Percentiles rank a stretch among this genome's conserved stretches.
These are phyloP conservation scores for Potamarius usumacintae DNA, from an alignment of 2,113 vertebrate genomes.

Conservation along the genomic window DNA sequence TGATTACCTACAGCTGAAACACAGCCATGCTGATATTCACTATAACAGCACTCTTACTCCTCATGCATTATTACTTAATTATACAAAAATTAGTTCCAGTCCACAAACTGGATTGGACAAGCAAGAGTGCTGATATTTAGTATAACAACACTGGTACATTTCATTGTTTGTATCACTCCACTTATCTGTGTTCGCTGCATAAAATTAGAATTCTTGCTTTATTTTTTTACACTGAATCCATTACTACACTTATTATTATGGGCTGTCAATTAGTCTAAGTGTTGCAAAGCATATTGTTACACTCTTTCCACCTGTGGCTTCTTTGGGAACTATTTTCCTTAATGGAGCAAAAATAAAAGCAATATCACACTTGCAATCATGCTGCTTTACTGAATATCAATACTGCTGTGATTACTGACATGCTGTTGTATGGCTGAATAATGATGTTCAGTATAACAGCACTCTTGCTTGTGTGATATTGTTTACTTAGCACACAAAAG, in stretches of 20 bases:
- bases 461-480: neutral
- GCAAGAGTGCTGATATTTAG: neutral
- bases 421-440: neutral
- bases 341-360: no score
- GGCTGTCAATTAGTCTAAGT: no score
- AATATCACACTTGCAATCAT: no score
- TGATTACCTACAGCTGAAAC: neutral
- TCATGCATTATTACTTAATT: neutral
- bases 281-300: no score
- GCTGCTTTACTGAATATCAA: no score
- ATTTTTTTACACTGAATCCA: no score
- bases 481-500: neutral
- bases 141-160: neutral
- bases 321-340: neutral
- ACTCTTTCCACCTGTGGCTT: neutral
- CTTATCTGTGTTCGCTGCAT: no score
- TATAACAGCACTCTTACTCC: neutral
- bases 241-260: no score
- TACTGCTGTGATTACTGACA: neutral
- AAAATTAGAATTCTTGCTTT: no score
- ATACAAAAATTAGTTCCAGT: neutral
- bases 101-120: neutral
- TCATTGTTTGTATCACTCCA: no score
- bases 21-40: neutral
- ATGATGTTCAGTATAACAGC: neutral